Conservation (phyloP, 1,140 invertebrate genomes). For the Drosophila simulans region DNA sequence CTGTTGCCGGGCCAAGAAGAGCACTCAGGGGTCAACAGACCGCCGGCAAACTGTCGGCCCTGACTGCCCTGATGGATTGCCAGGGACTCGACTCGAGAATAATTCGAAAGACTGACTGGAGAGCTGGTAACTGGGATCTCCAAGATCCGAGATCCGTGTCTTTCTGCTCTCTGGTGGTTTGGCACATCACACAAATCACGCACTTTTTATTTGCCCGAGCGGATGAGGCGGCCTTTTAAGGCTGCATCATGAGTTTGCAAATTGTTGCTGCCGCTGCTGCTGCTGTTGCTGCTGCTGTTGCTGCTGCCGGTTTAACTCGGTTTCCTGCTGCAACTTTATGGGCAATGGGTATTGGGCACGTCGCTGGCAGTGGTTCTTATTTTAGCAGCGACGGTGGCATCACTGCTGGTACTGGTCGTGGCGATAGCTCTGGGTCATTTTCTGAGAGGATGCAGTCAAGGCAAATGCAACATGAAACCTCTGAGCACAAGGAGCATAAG, state of each 20-base stretch:
- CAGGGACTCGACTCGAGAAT: conserved; percentile 20
- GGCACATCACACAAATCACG: conserved; percentile 80
- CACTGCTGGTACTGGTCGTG: conserved; percentile 36
- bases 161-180: conserved; percentile 58
- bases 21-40: conserved; percentile 75
- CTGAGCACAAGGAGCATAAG: conserved; percentile 62
- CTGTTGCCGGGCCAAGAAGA: conserved; percentile 29
- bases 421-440: conserved; percentile 81
- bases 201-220: conserved; percentile 79
- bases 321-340: conserved; percentile 81
- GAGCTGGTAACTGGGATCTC: neutral
- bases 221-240: conserved; percentile 79
- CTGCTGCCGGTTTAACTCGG: conserved; percentile 43
- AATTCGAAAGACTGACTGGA: conserved; percentile 20
- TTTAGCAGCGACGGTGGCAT: conserved; percentile 4
- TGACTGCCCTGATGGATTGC: conserved; percentile 77
- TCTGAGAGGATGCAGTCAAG: conserved; percentile 71
- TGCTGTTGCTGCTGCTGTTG: conserved; percentile 39
- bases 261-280: conserved; percentile 59
- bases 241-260: conserved; percentile 82
- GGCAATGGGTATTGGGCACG: conserved; percentile 37
- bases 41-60: conserved; percentile 50
- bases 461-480: conserved; percentile 81
- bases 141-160: neutral
- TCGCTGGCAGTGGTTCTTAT: conserved; percentile 10